Percentiles rank a stretch among this genome's conserved stretches.
Evolutionary conservation across 1,140 invertebrate species (phyloP).

Genomic region (Euwallacea similis): DNA sequence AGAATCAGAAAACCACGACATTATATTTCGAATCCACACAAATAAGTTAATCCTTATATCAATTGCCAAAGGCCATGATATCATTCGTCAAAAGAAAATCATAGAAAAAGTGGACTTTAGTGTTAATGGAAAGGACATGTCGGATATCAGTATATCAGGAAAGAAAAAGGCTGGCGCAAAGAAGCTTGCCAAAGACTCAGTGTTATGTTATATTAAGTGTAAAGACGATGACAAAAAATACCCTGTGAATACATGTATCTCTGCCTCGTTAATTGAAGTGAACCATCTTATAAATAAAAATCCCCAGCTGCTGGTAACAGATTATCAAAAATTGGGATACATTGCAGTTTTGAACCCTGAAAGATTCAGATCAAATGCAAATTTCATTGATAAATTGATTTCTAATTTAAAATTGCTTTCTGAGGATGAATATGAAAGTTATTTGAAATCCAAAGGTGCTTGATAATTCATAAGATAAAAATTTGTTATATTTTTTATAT

Average conservation of each 20-base stretch:
- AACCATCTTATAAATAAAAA: slow-evolving; percentile 23
- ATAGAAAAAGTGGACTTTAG: slow-evolving; percentile 32
- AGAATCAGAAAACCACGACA: slow-evolving; percentile 18
- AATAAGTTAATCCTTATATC: slow-evolving; percentile 32
- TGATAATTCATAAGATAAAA: too few relatives aligned
- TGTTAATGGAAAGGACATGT: slow-evolving; percentile 22
- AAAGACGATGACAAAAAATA: slow-evolving; percentile 29
- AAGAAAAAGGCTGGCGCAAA: slow-evolving; percentile 35
- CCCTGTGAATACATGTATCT: slow-evolving; percentile 26
- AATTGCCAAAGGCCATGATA: slow-evolving; percentile 33
- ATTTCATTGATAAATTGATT: slow-evolving; percentile 18
- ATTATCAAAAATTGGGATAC: slow-evolving; percentile 30
- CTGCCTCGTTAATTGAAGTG: slow-evolving; percentile 28
- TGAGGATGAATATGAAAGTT: slow-evolving; percentile 29
- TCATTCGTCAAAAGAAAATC: slow-evolving; percentile 23
- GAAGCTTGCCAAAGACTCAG: slow-evolving; percentile 17
- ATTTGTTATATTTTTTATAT: too few relatives aligned
- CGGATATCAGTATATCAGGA: slow-evolving; percentile 27
- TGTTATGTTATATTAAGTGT: slow-evolving; percentile 33
- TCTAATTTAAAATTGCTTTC: slow-evolving; percentile 12
- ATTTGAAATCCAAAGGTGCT: slow-evolving; percentile 7
- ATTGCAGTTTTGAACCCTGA: slow-evolving; percentile 33
- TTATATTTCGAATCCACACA: slow-evolving; percentile 29
- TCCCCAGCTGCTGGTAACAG: slow-evolving; percentile 25
- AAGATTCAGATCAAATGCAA: slow-evolving; percentile 15